Conservation (phyloP, 2,888 invertebrate genomes). For the Chromoteleia sp. region DNA sequence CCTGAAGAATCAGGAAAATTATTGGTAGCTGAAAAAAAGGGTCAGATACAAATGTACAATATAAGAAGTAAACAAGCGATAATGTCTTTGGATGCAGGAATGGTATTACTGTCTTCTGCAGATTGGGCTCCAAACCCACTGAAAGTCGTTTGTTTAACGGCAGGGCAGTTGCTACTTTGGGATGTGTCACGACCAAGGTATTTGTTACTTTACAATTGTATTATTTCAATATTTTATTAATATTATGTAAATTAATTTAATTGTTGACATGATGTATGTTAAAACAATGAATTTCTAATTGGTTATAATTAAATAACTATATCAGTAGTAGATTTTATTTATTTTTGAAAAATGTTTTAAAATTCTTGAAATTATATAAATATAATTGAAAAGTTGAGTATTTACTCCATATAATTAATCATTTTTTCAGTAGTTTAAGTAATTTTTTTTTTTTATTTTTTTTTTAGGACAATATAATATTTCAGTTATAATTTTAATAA, state of each 20-base stretch:
- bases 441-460: no score
- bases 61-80: constrained; percentile 88
- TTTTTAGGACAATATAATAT: no score
- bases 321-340: no score
- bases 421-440: neutral
- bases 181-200: constrained; percentile 89
- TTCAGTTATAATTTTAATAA: no score
- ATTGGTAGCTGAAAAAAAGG: constrained; percentile 90
- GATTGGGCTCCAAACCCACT: constrained; percentile 90
- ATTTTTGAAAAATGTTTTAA: no score
- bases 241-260: no score
- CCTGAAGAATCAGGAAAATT: constrained; percentile 89
- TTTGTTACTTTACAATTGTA: no score
- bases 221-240: constrained; percentile 6
- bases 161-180: constrained; percentile 89
- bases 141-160: constrained; percentile 88
- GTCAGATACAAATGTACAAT: constrained; percentile 91
- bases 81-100: constrained; percentile 88
- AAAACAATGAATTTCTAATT: no score
- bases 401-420: neutral
- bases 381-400: no score
- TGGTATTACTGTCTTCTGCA: constrained; percentile 88
- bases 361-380: no score
- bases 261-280: no score
- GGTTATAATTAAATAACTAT: no score